phyloP scores from a whole-genome alignment of 2,888 invertebrate genomes.

The Drosophila mimica region DNA sequence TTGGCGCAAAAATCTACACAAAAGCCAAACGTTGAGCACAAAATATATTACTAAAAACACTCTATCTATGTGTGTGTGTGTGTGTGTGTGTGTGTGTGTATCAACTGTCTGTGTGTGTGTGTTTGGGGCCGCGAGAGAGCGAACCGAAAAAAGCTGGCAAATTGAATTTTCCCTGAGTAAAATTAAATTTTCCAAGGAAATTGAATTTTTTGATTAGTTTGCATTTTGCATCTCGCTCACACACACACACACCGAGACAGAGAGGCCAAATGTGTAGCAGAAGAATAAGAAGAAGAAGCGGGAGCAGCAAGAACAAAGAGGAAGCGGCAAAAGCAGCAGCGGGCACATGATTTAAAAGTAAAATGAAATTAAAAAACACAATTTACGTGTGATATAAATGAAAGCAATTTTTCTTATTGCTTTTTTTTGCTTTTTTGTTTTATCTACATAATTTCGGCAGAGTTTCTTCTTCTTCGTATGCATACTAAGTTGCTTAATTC shows the following conservation, averaged over 20 bases:
- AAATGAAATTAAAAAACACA: constrained; percentile 76
- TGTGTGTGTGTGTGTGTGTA: constrained; percentile 13
- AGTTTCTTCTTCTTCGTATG: constrained; percentile 18
- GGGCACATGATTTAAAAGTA: constrained; percentile 74
- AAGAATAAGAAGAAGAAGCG: constrained; percentile 19
- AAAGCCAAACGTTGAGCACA: constrained; percentile 46
- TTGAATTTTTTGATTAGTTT: constrained; percentile 84
- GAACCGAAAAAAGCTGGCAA: constrained; percentile 67
- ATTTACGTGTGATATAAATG: constrained; percentile 51
- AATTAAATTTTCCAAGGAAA: constrained; percentile 81
- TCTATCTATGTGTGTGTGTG: constrained; percentile 18
- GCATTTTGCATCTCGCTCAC: constrained; percentile 81
- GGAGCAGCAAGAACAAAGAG: constrained; percentile 41
- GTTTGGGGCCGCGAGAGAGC: constrained; percentile 40
- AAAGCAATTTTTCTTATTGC: constrained; percentile 42
- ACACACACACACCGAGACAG: constrained; percentile 40
- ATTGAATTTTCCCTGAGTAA: constrained; percentile 80
- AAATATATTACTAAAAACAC: constrained; percentile 56
- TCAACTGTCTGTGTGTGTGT: constrained; percentile 18
- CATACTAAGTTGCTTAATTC: constrained; percentile 45
- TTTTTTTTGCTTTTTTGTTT: constrained; percentile 12
- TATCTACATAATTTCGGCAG: constrained; percentile 31
- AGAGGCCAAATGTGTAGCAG: neutral
- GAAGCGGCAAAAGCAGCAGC: constrained; percentile 39
- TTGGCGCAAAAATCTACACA: constrained; percentile 52